Evolutionary conservation across 2,797 vertebrate species (phyloP).

Genomic region (Sitta carolinensis): DNA sequence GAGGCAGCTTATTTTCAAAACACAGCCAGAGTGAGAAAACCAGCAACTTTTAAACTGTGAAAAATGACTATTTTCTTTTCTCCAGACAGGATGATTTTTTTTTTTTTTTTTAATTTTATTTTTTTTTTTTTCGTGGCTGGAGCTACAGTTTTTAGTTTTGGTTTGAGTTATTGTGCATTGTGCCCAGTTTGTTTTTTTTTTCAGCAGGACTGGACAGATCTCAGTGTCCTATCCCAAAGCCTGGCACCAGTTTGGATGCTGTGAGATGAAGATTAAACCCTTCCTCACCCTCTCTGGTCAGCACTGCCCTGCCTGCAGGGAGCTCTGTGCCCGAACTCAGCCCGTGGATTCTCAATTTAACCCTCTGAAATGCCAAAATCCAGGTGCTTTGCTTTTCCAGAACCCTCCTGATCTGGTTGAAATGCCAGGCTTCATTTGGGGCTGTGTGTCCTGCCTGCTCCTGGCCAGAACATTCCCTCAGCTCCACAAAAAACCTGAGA

Average conservation of each 20-base stretch:
- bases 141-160: not conserved
- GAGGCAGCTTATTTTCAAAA: conserved; percentile 47
- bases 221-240: not conserved
- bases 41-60: not conserved
- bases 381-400: conserved; percentile 45
- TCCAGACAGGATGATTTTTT: not conserved
- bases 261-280: not conserved
- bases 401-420: conserved; percentile 64
- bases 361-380: not conserved
- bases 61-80: conserved; percentile 24
- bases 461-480: conserved; percentile 78
- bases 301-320: not conserved
- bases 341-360: not conserved
- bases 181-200: not conserved
- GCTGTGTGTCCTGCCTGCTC: conserved; percentile 75
- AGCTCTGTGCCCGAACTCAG: not conserved
- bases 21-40: not conserved
- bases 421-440: conserved; percentile 79
- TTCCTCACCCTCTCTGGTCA: not conserved
- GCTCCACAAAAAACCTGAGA: conserved; percentile 81
- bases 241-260: not conserved
- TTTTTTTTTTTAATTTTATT: not conserved
- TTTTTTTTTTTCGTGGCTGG: fast-evolving
- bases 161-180: conserved; percentile 18
- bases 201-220: not conserved